Percentiles rank a stretch among this genome's conserved stretches.
These are phyloP conservation scores for Prosapia bicincta DNA, from an alignment of 2,888 invertebrate genomes.

Conservation along the genomic window DNA sequence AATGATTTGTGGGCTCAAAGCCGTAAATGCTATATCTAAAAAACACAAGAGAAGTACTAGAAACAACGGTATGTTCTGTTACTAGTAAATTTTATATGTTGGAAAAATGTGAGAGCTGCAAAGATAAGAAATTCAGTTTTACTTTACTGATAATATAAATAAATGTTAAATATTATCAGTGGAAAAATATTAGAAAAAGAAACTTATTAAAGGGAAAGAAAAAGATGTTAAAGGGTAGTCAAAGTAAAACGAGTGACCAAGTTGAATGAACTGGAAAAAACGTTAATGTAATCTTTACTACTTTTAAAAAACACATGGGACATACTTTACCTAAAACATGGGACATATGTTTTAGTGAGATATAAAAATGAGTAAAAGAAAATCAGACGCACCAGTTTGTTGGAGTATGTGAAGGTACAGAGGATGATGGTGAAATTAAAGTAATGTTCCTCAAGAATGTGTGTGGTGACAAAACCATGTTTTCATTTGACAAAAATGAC, in stretches of 20 bases:
- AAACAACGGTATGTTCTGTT: not conserved
- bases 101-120: not conserved
- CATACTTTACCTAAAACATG: not conserved
- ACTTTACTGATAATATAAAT: not conserved
- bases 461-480: too few relatives aligned
- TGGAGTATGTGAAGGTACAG: too few relatives aligned
- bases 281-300: not conserved
- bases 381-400: too few relatives aligned
- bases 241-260: too few relatives aligned
- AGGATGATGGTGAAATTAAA: too few relatives aligned
- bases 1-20: not conserved
- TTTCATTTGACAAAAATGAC: too few relatives aligned
- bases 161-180: slow-evolving; percentile 3
- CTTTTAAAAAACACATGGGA: slow-evolving; percentile 6
- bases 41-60: not conserved
- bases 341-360: not conserved
- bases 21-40: not conserved
- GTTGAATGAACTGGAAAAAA: too few relatives aligned
- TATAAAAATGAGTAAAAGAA: not conserved
- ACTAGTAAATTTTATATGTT: slow-evolving; percentile 4
- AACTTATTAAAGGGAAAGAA: slow-evolving; percentile 21
- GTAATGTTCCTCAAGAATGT: too few relatives aligned
- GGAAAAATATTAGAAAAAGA: not conserved
- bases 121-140: not conserved
- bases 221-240: not conserved